These are phyloP conservation scores for Hippocampus kuda DNA, from an alignment of 2,797 vertebrate genomes.

Conservation along the genomic window DNA sequence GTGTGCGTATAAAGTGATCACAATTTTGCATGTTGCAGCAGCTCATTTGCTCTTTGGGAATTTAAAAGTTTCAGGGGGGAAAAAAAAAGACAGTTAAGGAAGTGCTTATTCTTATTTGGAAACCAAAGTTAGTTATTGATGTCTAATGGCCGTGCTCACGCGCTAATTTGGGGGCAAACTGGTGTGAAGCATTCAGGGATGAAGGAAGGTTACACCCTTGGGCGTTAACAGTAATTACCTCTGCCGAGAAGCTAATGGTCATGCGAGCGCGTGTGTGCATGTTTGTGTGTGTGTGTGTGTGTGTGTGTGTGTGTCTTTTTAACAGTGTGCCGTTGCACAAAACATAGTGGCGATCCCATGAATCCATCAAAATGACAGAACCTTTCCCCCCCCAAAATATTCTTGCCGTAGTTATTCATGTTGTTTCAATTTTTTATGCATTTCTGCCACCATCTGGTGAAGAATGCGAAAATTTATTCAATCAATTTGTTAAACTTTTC, in stretches of 20 bases:
- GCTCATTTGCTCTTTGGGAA: not conserved
- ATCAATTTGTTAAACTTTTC: no score
- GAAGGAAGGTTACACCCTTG: slow-evolving; percentile 2
- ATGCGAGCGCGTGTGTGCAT: no score
- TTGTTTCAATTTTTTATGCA: no score
- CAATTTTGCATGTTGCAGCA: no score
- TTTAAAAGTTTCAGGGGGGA: not conserved
- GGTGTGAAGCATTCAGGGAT: not conserved
- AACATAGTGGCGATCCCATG: not conserved
- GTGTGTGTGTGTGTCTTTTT: not conserved
- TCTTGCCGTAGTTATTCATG: no score
- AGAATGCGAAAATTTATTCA: no score
- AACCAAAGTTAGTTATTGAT: not conserved
- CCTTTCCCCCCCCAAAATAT: not conserved
- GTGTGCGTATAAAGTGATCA: no score
- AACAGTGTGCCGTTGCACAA: not conserved
- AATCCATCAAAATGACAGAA: not conserved
- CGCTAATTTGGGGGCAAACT: slow-evolving; percentile 5
- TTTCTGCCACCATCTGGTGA: no score
- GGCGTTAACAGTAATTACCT: slow-evolving; percentile 1
- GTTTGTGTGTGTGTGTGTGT: not conserved
- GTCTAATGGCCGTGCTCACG: not conserved
- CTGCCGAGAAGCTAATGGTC: not conserved
- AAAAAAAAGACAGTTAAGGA: not conserved
- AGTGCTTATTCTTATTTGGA: not conserved